Conservation (phyloP, 2,113 vertebrate species). For the Nycticryphes semicollaris region DNA sequence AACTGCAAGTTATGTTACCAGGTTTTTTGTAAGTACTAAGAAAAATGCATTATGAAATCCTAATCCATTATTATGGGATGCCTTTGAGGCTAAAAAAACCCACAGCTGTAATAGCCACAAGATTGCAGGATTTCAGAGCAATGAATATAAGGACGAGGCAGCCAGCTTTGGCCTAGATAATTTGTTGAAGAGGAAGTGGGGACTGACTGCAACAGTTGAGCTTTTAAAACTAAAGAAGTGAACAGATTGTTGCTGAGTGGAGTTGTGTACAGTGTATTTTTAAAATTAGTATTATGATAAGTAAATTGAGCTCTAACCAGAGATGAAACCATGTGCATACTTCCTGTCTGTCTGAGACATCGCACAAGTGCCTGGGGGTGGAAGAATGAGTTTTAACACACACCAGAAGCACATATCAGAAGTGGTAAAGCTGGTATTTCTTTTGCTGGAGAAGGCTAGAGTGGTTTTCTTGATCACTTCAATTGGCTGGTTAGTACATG, state of each 20-base stretch:
- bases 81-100: not conserved
- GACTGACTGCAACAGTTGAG: slow-evolving; percentile 26
- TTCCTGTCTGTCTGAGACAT: slow-evolving; percentile 56
- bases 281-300: slow-evolving; percentile 52
- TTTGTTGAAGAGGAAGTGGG: slow-evolving; percentile 26
- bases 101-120: slow-evolving; percentile 31
- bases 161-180: slow-evolving; percentile 6
- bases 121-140: slow-evolving; percentile 8
- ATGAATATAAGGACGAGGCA: not conserved
- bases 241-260: slow-evolving; percentile 40
- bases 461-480: not conserved
- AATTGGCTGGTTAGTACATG: not conserved
- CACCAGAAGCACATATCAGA: not conserved
- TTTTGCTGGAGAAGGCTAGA: not conserved
- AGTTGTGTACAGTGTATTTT: slow-evolving; percentile 46
- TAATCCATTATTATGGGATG: slow-evolving; percentile 18
- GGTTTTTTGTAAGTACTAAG: not conserved
- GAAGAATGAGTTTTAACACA: slow-evolving; percentile 30
- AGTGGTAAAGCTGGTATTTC: not conserved
- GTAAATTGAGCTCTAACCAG: slow-evolving; percentile 10
- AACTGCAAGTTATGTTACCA: not conserved
- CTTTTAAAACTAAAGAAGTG: slow-evolving; percentile 25
- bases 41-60: slow-evolving; percentile 31
- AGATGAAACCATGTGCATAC: slow-evolving; percentile 10
- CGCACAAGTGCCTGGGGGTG: not conserved